Conservation (phyloP, 1,140 invertebrate genomes). For the Chelonus insularis region DNA sequence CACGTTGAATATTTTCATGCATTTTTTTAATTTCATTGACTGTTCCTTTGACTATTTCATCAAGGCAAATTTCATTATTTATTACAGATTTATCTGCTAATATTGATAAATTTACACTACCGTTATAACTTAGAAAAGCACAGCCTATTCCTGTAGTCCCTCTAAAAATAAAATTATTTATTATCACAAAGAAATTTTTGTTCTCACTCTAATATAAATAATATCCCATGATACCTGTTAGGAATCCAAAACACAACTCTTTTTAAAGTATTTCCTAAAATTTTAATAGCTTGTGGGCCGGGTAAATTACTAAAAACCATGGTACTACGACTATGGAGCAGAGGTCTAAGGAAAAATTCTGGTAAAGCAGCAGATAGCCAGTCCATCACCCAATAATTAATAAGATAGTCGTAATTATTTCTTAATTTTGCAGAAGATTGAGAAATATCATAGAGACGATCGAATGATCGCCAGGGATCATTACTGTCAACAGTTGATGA, state of each 20-base stretch:
- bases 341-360: slow-evolving; percentile 31
- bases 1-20: slow-evolving; percentile 33
- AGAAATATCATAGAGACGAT: slow-evolving; percentile 38
- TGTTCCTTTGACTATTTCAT: slow-evolving; percentile 37
- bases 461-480: slow-evolving; percentile 30
- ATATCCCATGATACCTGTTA: slow-evolving; percentile 34
- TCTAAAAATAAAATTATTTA: slow-evolving; percentile 13
- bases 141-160: slow-evolving; percentile 42
- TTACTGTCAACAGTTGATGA: background rate
- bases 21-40: slow-evolving; percentile 38
- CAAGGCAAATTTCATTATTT: slow-evolving; percentile 27
- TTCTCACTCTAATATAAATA: background rate
- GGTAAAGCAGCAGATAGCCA: slow-evolving; percentile 42
- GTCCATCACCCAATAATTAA: slow-evolving; percentile 49
- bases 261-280: slow-evolving; percentile 39
- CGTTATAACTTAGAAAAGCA: slow-evolving; percentile 46
- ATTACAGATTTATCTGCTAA: slow-evolving; percentile 45
- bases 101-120: slow-evolving; percentile 43
- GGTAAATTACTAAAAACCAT: slow-evolving; percentile 48
- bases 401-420: slow-evolving; percentile 35
- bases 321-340: slow-evolving; percentile 43
- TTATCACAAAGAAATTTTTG: background rate
- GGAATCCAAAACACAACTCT: slow-evolving; percentile 49
- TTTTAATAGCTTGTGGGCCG: slow-evolving; percentile 39
- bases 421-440: slow-evolving; percentile 34